These are phyloP conservation scores for Drosophila anomalata DNA, from an alignment of 2,888 invertebrate species.

Conservation along the genomic window DNA sequence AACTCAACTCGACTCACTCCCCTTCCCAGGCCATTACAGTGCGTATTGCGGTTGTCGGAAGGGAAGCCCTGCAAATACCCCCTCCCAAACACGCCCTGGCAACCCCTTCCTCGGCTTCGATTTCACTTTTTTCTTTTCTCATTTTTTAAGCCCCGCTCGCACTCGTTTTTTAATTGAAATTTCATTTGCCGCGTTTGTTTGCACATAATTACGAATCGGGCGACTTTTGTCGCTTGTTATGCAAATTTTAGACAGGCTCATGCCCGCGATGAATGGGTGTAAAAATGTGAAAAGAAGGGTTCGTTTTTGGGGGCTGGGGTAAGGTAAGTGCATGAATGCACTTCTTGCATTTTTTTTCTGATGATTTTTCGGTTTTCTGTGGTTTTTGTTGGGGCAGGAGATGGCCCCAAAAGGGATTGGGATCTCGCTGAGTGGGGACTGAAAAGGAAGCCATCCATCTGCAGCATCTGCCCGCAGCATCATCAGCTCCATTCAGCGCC, in stretches of 20 bases:
- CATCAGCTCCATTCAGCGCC: slow-evolving; percentile 27
- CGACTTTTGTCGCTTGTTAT: slow-evolving; percentile 54
- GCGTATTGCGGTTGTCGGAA: slow-evolving; percentile 51
- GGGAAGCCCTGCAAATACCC: slow-evolving; percentile 61
- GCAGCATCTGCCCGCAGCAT: slow-evolving; percentile 27
- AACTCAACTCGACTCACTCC: slow-evolving; percentile 12
- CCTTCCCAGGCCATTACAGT: slow-evolving; percentile 39
- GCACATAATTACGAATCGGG: slow-evolving; percentile 66
- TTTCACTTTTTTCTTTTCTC: slow-evolving; percentile 62
- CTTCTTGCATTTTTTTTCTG: slow-evolving; percentile 6
- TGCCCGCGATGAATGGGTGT: slow-evolving; percentile 20
- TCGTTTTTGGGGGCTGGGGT: neutral
- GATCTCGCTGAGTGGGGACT: slow-evolving; percentile 4
- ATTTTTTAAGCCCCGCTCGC: slow-evolving; percentile 1
- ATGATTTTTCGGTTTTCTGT: slow-evolving; percentile 11
- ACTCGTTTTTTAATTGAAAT: slow-evolving; percentile 68
- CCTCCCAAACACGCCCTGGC: slow-evolving; percentile 52
- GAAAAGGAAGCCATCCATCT: slow-evolving; percentile 27
- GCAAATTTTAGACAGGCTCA: slow-evolving; percentile 50
- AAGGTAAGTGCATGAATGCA: slow-evolving; percentile 23
- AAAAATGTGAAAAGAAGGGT: slow-evolving; percentile 21
- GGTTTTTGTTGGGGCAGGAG: slow-evolving; percentile 35
- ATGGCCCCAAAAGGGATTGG: slow-evolving; percentile 17
- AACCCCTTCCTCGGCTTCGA: slow-evolving; percentile 62
- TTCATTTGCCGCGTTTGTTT: slow-evolving; percentile 73